Evolutionary conservation across 2,113 vertebrate genomes (phyloP).

Genomic region (Lamprotornis superbus): DNA sequence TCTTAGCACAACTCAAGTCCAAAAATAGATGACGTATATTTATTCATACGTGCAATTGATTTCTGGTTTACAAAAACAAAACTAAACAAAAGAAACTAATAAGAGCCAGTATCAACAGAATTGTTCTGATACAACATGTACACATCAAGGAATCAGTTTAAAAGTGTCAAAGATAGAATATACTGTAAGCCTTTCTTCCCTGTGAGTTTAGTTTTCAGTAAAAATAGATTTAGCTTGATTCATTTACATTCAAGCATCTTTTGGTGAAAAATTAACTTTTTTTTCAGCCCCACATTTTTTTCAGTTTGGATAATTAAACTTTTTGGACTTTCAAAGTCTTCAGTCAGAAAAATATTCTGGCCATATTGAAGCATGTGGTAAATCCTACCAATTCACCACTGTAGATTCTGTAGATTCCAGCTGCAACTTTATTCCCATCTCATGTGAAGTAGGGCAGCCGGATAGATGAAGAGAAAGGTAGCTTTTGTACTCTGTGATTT

Average conservation of each 20-base stretch:
- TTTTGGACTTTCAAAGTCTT: neutral
- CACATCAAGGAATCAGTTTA: neutral
- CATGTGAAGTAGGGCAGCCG: neutral
- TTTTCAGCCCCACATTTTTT: neutral
- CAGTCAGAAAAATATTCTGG: neutral
- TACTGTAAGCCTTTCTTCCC: neutral
- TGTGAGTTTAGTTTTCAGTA: neutral
- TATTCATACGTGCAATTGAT: slow-evolving; percentile 18
- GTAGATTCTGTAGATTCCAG: neutral
- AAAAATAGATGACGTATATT: slow-evolving; percentile 28
- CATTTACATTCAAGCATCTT: neutral
- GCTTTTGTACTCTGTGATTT: neutral
- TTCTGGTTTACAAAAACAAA: slow-evolving; percentile 8
- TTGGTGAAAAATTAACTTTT: neutral
- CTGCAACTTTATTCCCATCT: neutral
- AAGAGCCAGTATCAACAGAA: neutral
- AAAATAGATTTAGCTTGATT: neutral
- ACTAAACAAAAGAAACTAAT: neutral
- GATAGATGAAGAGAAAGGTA: neutral
- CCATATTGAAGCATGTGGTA: neutral
- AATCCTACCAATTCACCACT: neutral
- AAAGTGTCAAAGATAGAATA: neutral
- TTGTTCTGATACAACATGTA: neutral
- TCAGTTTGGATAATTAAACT: neutral
- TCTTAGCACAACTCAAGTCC: neutral